Evolutionary conservation across 2,797 vertebrate species (phyloP).

Genomic region (Darevskia nairensis): DNA sequence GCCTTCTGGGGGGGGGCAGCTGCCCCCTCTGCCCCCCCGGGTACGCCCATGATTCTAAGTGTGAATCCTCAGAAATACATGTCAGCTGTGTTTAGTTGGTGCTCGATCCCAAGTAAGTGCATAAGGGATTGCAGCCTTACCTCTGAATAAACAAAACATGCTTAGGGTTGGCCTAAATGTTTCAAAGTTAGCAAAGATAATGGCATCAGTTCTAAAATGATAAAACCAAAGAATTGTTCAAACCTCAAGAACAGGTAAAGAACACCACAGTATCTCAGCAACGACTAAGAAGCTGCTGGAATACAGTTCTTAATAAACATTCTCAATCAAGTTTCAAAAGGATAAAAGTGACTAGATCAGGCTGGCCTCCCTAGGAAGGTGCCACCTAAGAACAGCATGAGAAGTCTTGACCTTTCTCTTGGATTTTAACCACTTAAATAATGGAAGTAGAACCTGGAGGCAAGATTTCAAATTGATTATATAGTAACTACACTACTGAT

Average conservation of each 20-base stretch:
- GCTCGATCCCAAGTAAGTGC: neutral
- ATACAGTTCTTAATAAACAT: neutral
- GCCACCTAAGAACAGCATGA: neutral
- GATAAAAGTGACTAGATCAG: neutral
- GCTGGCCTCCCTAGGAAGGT: neutral
- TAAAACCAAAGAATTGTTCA: neutral
- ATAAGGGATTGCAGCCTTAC: too few species aligned
- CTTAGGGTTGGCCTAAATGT: neutral
- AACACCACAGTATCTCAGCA: neutral
- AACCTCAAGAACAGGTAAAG: neutral
- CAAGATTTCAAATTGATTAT: slow-evolving; percentile 33
- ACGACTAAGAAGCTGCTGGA: neutral
- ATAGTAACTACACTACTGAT: slow-evolving; percentile 54
- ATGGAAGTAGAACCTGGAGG: too few species aligned
- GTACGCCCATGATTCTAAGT: too few species aligned
- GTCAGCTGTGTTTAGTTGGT: neutral
- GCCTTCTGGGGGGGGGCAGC: too few species aligned
- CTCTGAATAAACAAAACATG: neutral
- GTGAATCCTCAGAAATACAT: too few species aligned
- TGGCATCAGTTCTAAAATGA: neutral
- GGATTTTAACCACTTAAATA: neutral
- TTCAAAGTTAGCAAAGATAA: neutral
- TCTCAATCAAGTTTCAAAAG: neutral
- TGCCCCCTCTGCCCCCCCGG: too few species aligned
- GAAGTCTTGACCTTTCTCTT: neutral